Evolutionary conservation across 2,888 invertebrate genomes (phyloP).

Genomic region (Hoplodrina blanda): DNA sequence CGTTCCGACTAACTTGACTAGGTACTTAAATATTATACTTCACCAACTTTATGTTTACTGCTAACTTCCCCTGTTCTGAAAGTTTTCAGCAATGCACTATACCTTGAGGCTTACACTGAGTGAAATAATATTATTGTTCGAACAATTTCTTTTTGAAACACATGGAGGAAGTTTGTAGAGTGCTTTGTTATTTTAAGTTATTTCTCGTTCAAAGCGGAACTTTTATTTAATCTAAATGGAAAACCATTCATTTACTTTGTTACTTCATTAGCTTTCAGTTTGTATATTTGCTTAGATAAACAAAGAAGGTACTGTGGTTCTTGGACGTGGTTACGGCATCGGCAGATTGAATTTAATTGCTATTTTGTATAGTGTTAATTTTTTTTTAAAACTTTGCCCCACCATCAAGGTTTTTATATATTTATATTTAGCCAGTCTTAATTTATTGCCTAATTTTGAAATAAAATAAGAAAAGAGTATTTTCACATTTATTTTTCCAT

Average conservation of each 20-base stretch:
- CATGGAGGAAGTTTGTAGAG: background rate
- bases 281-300: background rate
- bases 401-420: too few species aligned
- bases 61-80: slow-evolving; percentile 11
- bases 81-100: slow-evolving; percentile 36
- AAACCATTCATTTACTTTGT: background rate
- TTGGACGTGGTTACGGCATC: too few species aligned
- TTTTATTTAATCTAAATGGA: background rate
- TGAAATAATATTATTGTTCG: slow-evolving; percentile 37
- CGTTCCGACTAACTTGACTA: background rate
- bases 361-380: too few species aligned
- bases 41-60: slow-evolving; percentile 18
- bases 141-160: slow-evolving; percentile 19
- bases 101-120: slow-evolving; percentile 9
- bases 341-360: too few species aligned
- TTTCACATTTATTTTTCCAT: too few species aligned
- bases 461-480: too few species aligned
- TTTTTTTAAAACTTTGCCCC: too few species aligned
- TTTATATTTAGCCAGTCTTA: too few species aligned
- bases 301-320: background rate
- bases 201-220: slow-evolving; percentile 1
- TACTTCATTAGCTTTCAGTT: background rate
- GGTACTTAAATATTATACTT: slow-evolving; percentile 29
- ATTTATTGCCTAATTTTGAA: too few species aligned
- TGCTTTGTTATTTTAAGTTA: slow-evolving; percentile 10